Conservation (phyloP, 2,888 invertebrate genomes). For the Belgica antarctica region DNA sequence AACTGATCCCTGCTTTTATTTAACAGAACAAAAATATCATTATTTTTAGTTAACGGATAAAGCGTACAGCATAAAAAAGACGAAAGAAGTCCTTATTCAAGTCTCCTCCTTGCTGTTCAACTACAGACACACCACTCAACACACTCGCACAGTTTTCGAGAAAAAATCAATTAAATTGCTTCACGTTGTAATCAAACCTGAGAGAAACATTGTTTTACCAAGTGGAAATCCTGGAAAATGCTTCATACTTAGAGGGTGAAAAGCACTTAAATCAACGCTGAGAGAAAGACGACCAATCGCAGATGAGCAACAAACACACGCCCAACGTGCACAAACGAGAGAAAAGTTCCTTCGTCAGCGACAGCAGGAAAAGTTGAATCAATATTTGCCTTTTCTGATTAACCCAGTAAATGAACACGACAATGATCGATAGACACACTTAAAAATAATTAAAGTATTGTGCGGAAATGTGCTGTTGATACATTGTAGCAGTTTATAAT, state of each 20-base stretch:
- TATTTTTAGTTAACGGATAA: constrained; percentile 43
- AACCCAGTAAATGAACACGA: constrained; percentile 1
- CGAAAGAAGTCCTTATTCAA: constrained; percentile 23
- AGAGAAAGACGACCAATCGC: constrained; percentile 6
- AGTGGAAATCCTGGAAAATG: constrained; percentile 36
- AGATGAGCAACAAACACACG: neutral
- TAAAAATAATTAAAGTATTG: neutral
- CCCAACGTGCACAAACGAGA: neutral
- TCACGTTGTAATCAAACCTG: constrained; percentile 13
- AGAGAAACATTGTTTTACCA: constrained; percentile 16
- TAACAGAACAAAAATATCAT: constrained; percentile 41
- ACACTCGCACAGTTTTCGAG: neutral
- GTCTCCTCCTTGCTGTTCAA: constrained; percentile 33
- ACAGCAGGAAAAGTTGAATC: neutral
- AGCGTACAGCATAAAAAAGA: too few species aligned
- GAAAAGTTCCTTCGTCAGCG: neutral
- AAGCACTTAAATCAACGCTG: constrained; percentile 5
- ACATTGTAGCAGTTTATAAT: too few species aligned
- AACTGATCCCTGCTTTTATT: constrained; percentile 40
- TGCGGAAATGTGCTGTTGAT: neutral
- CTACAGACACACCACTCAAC: constrained; percentile 8
- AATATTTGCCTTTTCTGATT: constrained; percentile 6
- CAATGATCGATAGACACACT: constrained; percentile 2
- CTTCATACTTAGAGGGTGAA: constrained; percentile 9
- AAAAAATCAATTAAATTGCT: constrained; percentile 33